Evolutionary conservation across 2,113 vertebrate species (phyloP), one percentile per base, ranked within the genome.

Genomic region (Pteropus alecto): DNA sequence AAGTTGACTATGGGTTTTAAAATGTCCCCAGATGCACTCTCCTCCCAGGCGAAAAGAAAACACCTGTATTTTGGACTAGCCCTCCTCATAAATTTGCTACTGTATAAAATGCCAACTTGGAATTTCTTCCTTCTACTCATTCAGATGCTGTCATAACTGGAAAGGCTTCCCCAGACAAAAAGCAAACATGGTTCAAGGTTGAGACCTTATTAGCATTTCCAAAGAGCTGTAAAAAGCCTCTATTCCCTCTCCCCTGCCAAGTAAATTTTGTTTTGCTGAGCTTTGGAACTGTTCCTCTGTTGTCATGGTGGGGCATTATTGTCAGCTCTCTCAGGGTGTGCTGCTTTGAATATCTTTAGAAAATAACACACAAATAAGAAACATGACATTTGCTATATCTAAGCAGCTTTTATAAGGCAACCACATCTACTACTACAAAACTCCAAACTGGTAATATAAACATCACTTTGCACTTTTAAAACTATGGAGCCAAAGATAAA

Each of bases 161-260:
- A 96, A 98, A 92, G 26, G 56, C 93, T 98, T 98, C 98, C 97
- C 98, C 97, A 97, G 97, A 73, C 89, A 92, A 96, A 98, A 98
- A 95, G 90, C 87, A 96, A 98, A 97, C 97, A 97, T 15, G 92
- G 88, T 96, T 97, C 86, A 97, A 96, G 92, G 98, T 97, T 97
- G 95, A 97, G 95, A 95, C 96, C 79, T 96, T 97, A 97, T 98
- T 98, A 98, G 90, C 90, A 97, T 98, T 98, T 98, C 96, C 92
- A 98, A 97, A 96, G 97, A 96, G 85, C 97, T 89, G 82, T 97
- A 92, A 94, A 96, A 98, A 94, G 56, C 77, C 95, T 93, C 96
- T 76, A 51, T 88, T 96, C 83, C 97, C 67, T 54, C 86, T 82
- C 73, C 94, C 35, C 14, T 95, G 97, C 97, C 98, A 97, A 94